phyloP scores from a whole-genome alignment of 1,140 invertebrate genomes.

The Leptonema lineaticorne region DNA sequence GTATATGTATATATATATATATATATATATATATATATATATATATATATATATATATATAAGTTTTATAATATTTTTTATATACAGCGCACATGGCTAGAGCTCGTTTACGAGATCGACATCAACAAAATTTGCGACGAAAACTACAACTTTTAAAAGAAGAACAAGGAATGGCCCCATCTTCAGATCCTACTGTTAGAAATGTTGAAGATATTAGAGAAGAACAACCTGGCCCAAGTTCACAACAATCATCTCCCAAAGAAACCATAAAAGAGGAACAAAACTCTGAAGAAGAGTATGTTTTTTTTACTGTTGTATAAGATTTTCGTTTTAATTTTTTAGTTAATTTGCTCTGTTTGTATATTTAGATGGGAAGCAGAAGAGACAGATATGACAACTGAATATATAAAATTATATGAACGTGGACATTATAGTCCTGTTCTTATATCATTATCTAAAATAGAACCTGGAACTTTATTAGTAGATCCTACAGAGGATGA shows the following conservation, averaged over 20 bases:
- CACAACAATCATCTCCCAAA: slow-evolving; percentile 8
- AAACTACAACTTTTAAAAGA: slow-evolving; percentile 90
- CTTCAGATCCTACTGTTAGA: slow-evolving; percentile 41
- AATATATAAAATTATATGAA: slow-evolving; percentile 72
- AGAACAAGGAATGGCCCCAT: slow-evolving; percentile 71
- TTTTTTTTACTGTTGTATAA: neutral
- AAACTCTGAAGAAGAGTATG: slow-evolving; percentile 18
- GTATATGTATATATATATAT: no score
- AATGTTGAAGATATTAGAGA: neutral
- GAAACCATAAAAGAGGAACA: slow-evolving; percentile 3
- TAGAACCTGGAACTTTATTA: slow-evolving; percentile 84
- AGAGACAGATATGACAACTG: slow-evolving; percentile 58
- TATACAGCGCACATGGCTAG: slow-evolving; percentile 90
- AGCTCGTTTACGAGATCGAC: slow-evolving; percentile 85
- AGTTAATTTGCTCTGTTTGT: neutral
- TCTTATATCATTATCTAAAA: slow-evolving; percentile 64
- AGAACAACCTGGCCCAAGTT: neutral
- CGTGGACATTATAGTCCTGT: slow-evolving; percentile 82
- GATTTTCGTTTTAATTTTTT: neutral
- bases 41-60: neutral
- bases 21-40: neutral
- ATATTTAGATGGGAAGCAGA: slow-evolving; percentile 46
- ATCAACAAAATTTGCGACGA: slow-evolving; percentile 86
- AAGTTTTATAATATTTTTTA: slow-evolving; percentile 21
- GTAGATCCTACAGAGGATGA: slow-evolving; percentile 78